Percentiles rank a stretch among this genome's conserved stretches.
Conservation (phyloP, 2,888 invertebrate species). For the Cephalotes varians region DNA sequence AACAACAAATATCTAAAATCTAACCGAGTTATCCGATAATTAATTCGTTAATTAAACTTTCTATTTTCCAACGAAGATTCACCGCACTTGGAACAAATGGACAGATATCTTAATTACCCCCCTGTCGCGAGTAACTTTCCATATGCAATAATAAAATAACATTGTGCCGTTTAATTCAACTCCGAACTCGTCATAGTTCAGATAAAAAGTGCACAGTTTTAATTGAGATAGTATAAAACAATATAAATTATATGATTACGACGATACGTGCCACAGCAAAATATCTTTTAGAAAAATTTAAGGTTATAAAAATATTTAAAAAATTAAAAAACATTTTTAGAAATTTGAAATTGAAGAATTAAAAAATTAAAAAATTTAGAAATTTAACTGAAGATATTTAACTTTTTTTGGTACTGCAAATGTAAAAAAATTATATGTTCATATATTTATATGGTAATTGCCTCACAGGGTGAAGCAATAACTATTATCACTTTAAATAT, state of each 20-base stretch:
- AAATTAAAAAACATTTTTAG: neutral
- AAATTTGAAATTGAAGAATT: too few species aligned
- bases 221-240: neutral
- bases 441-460: too few species aligned
- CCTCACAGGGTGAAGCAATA: too few species aligned
- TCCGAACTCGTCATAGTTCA: neutral
- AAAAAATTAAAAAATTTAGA: too few species aligned
- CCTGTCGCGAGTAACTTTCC: constrained; percentile 3
- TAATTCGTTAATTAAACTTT: neutral
- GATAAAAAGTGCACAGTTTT: neutral
- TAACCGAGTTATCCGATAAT: neutral
- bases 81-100: neutral
- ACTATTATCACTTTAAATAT: too few species aligned
- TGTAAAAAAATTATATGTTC: too few species aligned
- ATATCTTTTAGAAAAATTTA: neutral
- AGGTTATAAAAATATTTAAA: neutral
- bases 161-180: neutral
- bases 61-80: neutral
- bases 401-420: too few species aligned
- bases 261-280: neutral
- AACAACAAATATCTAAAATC: neutral
- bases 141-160: neutral
- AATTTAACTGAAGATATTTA: too few species aligned
- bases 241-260: neutral
- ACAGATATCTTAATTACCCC: neutral